Evolutionary conservation across 2,113 vertebrate genomes (phyloP).

Genomic region (Spea multiplicata): DNA sequence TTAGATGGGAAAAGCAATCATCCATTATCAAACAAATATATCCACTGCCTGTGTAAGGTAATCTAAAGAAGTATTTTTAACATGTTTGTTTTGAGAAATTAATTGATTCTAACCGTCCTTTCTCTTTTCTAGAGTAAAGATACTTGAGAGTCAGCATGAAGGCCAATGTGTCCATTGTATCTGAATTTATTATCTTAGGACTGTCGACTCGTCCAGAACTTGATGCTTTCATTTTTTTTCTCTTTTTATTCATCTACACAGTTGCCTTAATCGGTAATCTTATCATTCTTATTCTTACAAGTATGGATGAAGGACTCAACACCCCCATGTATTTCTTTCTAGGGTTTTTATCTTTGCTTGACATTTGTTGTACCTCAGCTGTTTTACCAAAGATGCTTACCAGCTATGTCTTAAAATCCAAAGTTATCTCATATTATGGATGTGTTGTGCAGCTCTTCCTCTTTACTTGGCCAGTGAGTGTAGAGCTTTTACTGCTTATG

Average conservation of each 20-base stretch:
- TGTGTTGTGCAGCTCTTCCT: slow-evolving; percentile 61
- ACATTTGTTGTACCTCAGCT: slow-evolving; percentile 35
- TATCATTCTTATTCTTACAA: slow-evolving; percentile 52
- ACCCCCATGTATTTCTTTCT: slow-evolving; percentile 60
- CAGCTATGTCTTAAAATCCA: slow-evolving; percentile 50
- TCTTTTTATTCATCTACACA: slow-evolving; percentile 52
- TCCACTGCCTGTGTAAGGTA: too few relatives aligned
- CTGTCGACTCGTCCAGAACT: slow-evolving; percentile 46
- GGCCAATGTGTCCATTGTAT: slow-evolving; percentile 39
- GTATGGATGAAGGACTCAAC: slow-evolving; percentile 47
- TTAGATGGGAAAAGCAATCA: too few relatives aligned
- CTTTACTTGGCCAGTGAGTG: slow-evolving; percentile 57
- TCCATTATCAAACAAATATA: too few relatives aligned
- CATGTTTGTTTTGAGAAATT: too few relatives aligned
- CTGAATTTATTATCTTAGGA: slow-evolving; percentile 54
- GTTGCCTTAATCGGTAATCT: slow-evolving; percentile 53
- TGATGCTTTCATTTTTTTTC: slow-evolving; percentile 46
- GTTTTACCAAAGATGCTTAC: slow-evolving; percentile 47
- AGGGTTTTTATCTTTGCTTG: slow-evolving; percentile 40
- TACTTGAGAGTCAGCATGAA: slow-evolving; percentile 28
- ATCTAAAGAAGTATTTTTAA: too few relatives aligned
- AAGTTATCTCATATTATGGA: slow-evolving; percentile 58
- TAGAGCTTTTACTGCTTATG: slow-evolving; percentile 60
- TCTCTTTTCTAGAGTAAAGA: too few relatives aligned
- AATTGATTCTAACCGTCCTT: too few relatives aligned